Evolutionary conservation across 2,888 invertebrate species (phyloP).

Genomic region (Drosophila austrosaltans): DNA sequence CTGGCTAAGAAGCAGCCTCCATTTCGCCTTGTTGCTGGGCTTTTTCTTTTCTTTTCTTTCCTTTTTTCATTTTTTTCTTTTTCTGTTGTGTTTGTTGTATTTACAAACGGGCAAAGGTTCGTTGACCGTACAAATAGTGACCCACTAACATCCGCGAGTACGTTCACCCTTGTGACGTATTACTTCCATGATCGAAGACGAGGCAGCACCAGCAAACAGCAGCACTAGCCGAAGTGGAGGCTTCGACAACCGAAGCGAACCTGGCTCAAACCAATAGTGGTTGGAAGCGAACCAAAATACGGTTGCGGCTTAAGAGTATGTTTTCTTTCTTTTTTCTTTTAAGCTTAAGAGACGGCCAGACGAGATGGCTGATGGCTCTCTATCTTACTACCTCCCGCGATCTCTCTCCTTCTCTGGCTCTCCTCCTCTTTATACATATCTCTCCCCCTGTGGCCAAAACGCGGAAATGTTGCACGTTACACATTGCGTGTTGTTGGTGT

Average conservation of each 20-base stretch:
- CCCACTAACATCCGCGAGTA: constrained; percentile 84
- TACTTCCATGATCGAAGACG: constrained; percentile 72
- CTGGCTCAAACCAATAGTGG: constrained; percentile 65
- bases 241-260: constrained; percentile 64
- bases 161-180: constrained; percentile 84
- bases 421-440: background rate
- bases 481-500: constrained; percentile 43
- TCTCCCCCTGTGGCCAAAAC: constrained; percentile 29
- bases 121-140: constrained; percentile 84
- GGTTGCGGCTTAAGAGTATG: constrained; percentile 56
- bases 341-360: constrained; percentile 56
- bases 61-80: constrained; percentile 26
- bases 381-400: background rate
- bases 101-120: constrained; percentile 83
- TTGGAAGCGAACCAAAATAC: constrained; percentile 37
- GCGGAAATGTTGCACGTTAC: constrained; percentile 73
- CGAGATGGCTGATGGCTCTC: background rate
- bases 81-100: constrained; percentile 53
- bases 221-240: constrained; percentile 32
- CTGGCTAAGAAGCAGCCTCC: constrained; percentile 57
- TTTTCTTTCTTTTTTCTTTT: background rate
- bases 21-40: constrained; percentile 50
- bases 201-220: constrained; percentile 31
- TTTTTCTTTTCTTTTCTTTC: constrained; percentile 33
- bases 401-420: background rate